phyloP scores from a whole-genome alignment of 2,888 invertebrate species.

The Agrochola circellaris region DNA sequence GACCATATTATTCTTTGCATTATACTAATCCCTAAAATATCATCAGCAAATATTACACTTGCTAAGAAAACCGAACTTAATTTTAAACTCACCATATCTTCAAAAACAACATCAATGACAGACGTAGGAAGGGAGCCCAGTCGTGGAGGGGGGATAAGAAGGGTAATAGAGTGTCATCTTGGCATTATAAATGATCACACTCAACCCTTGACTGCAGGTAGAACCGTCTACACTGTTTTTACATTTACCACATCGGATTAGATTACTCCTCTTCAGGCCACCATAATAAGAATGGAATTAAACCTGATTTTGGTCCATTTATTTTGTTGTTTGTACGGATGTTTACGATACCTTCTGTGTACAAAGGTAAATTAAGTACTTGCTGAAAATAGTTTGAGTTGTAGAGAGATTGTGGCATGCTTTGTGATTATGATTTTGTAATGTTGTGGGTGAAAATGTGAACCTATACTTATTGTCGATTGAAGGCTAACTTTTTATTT shows the following conservation, averaged over 20 bases:
- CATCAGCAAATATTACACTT: neutral
- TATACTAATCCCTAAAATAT: neutral
- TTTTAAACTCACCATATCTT: constrained; percentile 48
- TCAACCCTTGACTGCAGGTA: constrained; percentile 72
- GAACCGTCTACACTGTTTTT: constrained; percentile 81
- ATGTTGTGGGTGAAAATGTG: neutral
- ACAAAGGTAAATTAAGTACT: constrained; percentile 4
- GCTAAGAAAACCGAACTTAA: constrained; percentile 28
- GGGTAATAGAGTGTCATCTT: constrained; percentile 89
- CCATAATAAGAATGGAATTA: constrained; percentile 66
- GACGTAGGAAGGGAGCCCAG: constrained; percentile 21
- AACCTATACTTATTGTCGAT: too few species aligned
- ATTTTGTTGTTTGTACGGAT: constrained; percentile 50
- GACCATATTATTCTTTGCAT: neutral
- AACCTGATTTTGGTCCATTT: constrained; percentile 64
- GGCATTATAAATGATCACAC: constrained; percentile 87
- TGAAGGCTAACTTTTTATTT: neutral
- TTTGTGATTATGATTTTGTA: neutral
- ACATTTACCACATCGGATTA: constrained; percentile 82
- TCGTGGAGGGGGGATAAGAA: constrained; percentile 69
- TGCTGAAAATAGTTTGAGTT: neutral
- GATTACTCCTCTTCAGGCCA: constrained; percentile 71
- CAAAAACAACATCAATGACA: constrained; percentile 48
- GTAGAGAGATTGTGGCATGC: neutral
- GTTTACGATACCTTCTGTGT: constrained; percentile 10